These are phyloP conservation scores for Vireo griseus DNA, from an alignment of 2,797 vertebrate species.

Conservation along the genomic window DNA sequence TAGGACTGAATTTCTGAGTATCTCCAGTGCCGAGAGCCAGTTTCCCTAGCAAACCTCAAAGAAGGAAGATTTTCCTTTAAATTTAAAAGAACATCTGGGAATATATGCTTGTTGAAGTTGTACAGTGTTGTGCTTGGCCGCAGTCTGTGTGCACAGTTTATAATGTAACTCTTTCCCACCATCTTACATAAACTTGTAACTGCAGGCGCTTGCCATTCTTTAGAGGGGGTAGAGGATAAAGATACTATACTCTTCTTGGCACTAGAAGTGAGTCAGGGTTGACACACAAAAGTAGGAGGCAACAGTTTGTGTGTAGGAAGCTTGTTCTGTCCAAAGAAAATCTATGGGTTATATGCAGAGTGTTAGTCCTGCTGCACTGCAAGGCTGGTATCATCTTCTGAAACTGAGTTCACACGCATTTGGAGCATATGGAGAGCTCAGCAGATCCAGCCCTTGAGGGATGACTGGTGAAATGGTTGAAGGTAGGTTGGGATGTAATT, in stretches of 20 bases:
- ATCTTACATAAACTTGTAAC: neutral
- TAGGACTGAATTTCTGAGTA: neutral
- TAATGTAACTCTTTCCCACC: neutral
- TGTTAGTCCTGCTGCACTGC: neutral
- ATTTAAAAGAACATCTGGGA: neutral
- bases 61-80: neutral
- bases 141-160: neutral
- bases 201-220: neutral
- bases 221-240: neutral
- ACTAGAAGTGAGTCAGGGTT: slow-evolving; percentile 37
- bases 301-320: slow-evolving; percentile 53
- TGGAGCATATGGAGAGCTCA: neutral
- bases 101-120: neutral
- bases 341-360: neutral
- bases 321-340: slow-evolving; percentile 34
- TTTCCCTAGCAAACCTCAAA: neutral
- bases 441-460: neutral
- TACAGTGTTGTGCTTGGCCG: neutral
- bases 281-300: slow-evolving; percentile 51
- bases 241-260: neutral
- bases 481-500: slow-evolving; percentile 19
- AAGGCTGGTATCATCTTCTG: neutral
- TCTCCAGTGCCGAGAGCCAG: neutral
- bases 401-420: neutral
- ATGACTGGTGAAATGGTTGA: neutral